These are phyloP conservation scores for Danio rerio DNA, from an alignment of 2,113 vertebrate genomes.

Conservation along the genomic window GRCz12tu NC_133179.1:24179501-24180000, in stretches of 20 bases:
- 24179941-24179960: not conserved
- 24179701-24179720: not conserved
- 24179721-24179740: not conserved
- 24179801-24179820: not conserved
- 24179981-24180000: no score
- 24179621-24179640: not conserved
- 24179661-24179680: not conserved
- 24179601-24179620: not conserved
- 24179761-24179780: constrained; percentile 14
- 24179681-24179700: not conserved
- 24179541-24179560: no score
- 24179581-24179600: no score
- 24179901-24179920: constrained; percentile 8
- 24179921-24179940: not conserved
- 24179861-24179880: constrained; percentile 14
- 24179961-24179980: no score
- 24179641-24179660: not conserved
- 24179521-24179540: no score
- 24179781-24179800: not conserved
- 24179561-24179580: no score
- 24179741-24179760: not conserved
- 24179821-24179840: not conserved
- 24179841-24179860: not conserved
- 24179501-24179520: no score
- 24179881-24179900: not conserved